These are phyloP conservation scores for Girardia tigrina DNA, from an alignment of 2,888 invertebrate species.

Conservation along the genomic window DNA sequence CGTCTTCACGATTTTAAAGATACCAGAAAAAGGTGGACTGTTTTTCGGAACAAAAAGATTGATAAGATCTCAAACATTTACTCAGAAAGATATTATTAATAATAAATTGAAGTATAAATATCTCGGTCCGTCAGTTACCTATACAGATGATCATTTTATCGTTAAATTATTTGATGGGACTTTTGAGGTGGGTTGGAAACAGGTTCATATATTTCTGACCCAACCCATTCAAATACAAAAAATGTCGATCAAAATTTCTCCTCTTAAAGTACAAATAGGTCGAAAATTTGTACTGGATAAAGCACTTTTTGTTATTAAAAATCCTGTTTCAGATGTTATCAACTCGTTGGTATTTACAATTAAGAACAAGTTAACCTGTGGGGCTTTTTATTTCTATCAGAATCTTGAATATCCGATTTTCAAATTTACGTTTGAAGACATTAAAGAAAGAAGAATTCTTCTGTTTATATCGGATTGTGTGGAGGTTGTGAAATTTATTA, in stretches of 20 bases:
- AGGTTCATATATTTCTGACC: background rate
- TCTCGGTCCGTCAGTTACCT: background rate
- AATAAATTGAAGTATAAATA: background rate
- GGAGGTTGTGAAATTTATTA: background rate
- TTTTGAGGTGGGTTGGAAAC: background rate
- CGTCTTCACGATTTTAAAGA: background rate
- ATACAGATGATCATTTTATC: background rate
- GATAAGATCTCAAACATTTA: no score
- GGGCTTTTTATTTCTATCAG: constrained; percentile 7
- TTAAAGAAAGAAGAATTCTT: constrained; percentile 27
- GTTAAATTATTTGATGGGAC: background rate
- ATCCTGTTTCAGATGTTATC: background rate
- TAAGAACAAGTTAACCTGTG: constrained; percentile 17
- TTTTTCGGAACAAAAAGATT: background rate
- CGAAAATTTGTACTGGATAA: constrained; percentile 21
- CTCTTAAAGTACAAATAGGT: constrained; percentile 25
- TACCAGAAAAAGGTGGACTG: background rate
- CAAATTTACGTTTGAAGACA: background rate
- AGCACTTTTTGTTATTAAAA: background rate
- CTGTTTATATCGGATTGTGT: constrained; percentile 5
- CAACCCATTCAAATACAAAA: background rate
- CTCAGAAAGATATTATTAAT: background rate
- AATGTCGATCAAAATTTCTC: background rate
- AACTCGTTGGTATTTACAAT: background rate
- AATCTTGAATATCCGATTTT: constrained; percentile 1